Conservation (phyloP, 1,140 invertebrate genomes). For the Bilobella aurantiaca region DNA sequence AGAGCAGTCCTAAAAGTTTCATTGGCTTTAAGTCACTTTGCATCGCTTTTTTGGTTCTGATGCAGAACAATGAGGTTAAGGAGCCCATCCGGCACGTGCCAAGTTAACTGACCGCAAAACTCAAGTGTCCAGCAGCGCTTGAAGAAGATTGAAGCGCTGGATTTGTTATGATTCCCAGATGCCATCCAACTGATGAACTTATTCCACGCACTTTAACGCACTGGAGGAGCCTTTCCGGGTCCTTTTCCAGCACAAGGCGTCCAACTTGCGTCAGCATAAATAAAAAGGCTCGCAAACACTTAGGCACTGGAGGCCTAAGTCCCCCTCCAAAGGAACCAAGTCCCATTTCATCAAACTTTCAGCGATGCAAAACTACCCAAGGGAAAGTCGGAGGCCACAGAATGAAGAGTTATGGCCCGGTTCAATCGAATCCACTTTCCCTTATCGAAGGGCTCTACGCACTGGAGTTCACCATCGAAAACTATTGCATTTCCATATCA, state of each 20-base stretch:
- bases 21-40: neutral
- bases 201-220: neutral
- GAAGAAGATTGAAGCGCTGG: neutral
- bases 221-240: neutral
- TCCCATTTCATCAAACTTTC: neutral
- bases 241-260: neutral
- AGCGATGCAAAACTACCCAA: neutral
- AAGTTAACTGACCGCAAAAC: conserved; percentile 8
- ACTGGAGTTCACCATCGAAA: too few species aligned
- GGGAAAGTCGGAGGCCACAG: neutral
- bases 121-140: neutral
- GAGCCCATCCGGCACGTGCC: conserved; percentile 1
- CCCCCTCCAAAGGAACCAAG: too few species aligned
- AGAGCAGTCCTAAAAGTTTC: neutral
- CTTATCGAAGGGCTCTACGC: too few species aligned
- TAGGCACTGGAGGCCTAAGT: too few species aligned
- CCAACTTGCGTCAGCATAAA: neutral
- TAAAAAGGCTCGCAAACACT: neutral
- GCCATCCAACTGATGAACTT: neutral
- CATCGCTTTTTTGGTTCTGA: too few species aligned
- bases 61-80: conserved; percentile 1
- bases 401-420: neutral
- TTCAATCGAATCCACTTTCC: too few species aligned
- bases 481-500: too few species aligned
- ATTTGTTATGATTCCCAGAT: neutral